These are phyloP conservation scores for Leptopilina myrica DNA, from an alignment of 2,888 invertebrate species.

Conservation along the genomic window DNA sequence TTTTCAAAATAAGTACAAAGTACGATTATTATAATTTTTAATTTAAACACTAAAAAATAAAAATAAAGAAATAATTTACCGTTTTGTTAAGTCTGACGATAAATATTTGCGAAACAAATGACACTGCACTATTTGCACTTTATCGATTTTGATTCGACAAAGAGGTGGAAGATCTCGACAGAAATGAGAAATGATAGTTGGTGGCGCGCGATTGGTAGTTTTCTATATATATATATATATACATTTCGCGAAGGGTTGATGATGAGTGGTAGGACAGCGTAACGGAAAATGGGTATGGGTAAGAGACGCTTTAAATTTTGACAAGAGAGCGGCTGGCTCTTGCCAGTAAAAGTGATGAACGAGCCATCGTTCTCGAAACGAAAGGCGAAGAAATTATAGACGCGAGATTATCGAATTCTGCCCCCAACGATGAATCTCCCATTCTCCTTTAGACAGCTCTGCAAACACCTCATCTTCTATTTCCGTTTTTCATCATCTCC, in stretches of 20 bases:
- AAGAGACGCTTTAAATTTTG: slow-evolving; percentile 35
- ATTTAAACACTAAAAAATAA: too few species aligned
- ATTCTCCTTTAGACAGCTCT: slow-evolving; percentile 2
- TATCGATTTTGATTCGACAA: slow-evolving; percentile 29
- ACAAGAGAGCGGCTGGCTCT: slow-evolving; percentile 46
- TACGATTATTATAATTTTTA: too few species aligned
- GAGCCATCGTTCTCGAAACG: slow-evolving; percentile 51
- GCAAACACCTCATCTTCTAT: slow-evolving; percentile 7
- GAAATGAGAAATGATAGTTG: slow-evolving; percentile 26
- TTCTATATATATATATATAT: neutral
- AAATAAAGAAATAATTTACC: too few species aligned
- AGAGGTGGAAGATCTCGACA: slow-evolving; percentile 21
- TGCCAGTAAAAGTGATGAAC: slow-evolving; percentile 55
- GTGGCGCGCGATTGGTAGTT: slow-evolving; percentile 10
- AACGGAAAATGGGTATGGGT: slow-evolving; percentile 18
- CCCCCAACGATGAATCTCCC: slow-evolving; percentile 25
- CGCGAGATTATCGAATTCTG: slow-evolving; percentile 54
- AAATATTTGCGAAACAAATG: neutral
- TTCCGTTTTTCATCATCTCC: neutral
- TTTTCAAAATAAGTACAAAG: too few species aligned
- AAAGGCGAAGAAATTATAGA: slow-evolving; percentile 56
- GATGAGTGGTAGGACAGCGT: slow-evolving; percentile 32
- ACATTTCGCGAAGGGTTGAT: slow-evolving; percentile 23
- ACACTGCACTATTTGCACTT: slow-evolving; percentile 12
- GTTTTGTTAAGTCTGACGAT: too few species aligned